Evolutionary conservation across 2,113 vertebrate species (phyloP), one percentile per base, ranked within the genome.

Genomic region (Mobula hypostoma): DNA sequence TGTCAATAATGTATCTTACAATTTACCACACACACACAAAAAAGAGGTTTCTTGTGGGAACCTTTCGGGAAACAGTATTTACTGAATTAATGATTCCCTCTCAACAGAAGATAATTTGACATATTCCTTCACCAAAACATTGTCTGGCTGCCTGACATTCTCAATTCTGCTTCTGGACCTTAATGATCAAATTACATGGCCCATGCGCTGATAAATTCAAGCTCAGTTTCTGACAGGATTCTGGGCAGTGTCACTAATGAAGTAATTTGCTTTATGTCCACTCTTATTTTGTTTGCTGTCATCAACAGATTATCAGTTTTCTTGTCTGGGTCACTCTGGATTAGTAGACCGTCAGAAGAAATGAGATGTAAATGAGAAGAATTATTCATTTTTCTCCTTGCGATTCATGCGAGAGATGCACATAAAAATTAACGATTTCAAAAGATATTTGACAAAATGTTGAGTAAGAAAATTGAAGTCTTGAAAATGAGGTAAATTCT

Each of bases 231-330:
- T 95, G 95, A 96, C 68, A 95, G 94, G 96, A 95, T 95, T 95
- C 91, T 94, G 94, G 94, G 94, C 94, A 95, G 58, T 94, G 95
- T 95, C 94, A 95, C 95, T 97, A 97, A 97, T 96, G 96, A 97
- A 97, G 95, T 94, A 96, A 97, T 97, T 97, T 97, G 96, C 97
- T 97, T 95, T 95, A 92, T 77, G 95, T 97, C 96, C 95, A 96
- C 94, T 96, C 95, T 95, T 95, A 96, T 97, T 97, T 97, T 93
- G 95, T 95, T 97, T 95, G 80, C 96, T 97, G 95, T 95, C 96
- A 97, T 96, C 96, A 96, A 95, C 68, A 94, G 91, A 96, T 97
- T 96, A 97, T 95, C 95, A 94, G 94, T 95, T 94, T 95, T 95
- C 15, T 0, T 92, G 94, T 94, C 96, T 94, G 95, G 96, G 96